A percentile compares a stretch with the other conserved stretches of the same genome.
Evolutionary conservation across 2,113 vertebrate genomes (phyloP).

Genomic region (Hoplias malabaricus): DNA sequence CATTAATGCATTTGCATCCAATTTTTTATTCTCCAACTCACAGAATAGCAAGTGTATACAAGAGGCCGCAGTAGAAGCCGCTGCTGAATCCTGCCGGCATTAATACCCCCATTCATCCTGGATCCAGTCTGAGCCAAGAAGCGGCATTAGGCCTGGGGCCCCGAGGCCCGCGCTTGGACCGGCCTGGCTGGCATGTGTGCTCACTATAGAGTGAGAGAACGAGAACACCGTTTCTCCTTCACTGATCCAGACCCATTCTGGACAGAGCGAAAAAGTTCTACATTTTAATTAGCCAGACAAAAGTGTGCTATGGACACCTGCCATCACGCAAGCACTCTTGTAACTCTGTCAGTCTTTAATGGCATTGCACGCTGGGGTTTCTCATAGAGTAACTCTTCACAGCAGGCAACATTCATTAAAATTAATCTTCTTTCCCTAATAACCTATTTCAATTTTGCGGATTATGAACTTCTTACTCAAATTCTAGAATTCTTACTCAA

Average conservation of each 20-base stretch:
- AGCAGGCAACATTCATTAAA: too few species aligned
- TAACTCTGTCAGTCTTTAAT: not conserved
- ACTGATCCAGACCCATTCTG: slow-evolving; percentile 33
- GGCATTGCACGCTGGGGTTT: too few species aligned
- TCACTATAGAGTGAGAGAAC: slow-evolving; percentile 22
- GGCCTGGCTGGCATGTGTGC: slow-evolving; percentile 41
- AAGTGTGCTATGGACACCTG: slow-evolving; percentile 52
- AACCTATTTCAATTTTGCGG: too few species aligned
- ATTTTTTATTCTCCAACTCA: slow-evolving; percentile 43
- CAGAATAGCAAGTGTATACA: slow-evolving; percentile 34
- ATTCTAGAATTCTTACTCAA: too few species aligned
- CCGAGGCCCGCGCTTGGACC: slow-evolving; percentile 48
- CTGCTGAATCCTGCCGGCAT: slow-evolving; percentile 48
- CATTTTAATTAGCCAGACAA: slow-evolving; percentile 58
- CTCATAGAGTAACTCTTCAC: not conserved
- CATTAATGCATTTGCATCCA: slow-evolving; percentile 51
- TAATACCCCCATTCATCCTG: slow-evolving; percentile 55
- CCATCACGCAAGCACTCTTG: slow-evolving; percentile 39
- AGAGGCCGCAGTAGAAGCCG: slow-evolving; percentile 21
- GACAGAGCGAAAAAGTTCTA: slow-evolving; percentile 42
- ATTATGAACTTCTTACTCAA: too few species aligned
- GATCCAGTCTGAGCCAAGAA: slow-evolving; percentile 47
- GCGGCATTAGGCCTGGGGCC: slow-evolving; percentile 51
- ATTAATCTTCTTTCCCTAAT: too few species aligned
- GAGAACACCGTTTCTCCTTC: slow-evolving; percentile 50